Evolutionary conservation across 2,888 invertebrate genomes (phyloP), one percentile per base, ranked within the genome.

Genomic region (Volucella inanis): DNA sequence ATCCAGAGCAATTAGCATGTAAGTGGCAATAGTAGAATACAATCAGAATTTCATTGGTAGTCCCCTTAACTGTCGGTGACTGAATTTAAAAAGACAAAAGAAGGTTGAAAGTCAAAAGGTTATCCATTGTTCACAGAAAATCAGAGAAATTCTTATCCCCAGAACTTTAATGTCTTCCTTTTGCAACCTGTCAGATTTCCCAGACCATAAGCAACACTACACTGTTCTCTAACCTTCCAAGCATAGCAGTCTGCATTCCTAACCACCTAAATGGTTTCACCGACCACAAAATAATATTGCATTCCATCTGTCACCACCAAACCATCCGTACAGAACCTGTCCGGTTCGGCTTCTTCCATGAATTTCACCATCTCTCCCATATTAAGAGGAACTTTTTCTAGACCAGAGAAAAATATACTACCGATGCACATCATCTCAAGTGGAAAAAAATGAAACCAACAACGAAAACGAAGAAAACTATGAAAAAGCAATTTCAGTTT

Each of bases 401-500:
- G 71, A 47, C 50, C 71, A 4, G 18, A 22, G 18, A 61, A 67
- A 71, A 61, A 54, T 75, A 81, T 70, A 59, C 59, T 43, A 61
- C 11, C 45, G 18, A 61, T 52, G 72, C 65, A 72, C 18, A 59
- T 3, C 18, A 59, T 3, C 9, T 14, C 4, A 15, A 38, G 11
- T 14, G n/a, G 38, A 14, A 38, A 38, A 1, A 6, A 38, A n/a
- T n/a, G 3, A 14, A 12, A 12, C 12, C 49, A 18, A 57, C 45
- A 45, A 38, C 45, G 31, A 49, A 57, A 31, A 45, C 15, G 31
- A 49, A 45, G 49, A 9, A 12, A 39, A 10, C 10, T 39, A 8
- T 6, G 31, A 11, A 77, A 77, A 68, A 72, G 54, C 61, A 72
- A 67, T 71, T 71, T 76, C 71, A 77, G 45, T 67, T 74, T 45